These are phyloP conservation scores for Mesoligia furuncula DNA, from an alignment of 2,888 invertebrate species.

Conservation along the genomic window DNA sequence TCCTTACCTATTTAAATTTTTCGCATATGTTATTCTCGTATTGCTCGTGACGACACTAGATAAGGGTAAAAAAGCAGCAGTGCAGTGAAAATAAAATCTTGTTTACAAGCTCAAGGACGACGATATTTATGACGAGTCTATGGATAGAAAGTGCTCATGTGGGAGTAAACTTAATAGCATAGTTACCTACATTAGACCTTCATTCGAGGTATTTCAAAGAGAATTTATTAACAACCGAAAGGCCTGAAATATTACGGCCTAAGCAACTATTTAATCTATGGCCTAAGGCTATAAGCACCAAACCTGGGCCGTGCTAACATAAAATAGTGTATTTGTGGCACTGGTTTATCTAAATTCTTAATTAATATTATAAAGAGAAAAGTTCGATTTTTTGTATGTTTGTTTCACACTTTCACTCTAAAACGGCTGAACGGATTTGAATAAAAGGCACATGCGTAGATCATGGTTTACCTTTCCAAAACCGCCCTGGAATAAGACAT, in stretches of 20 bases:
- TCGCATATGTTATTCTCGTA: background rate
- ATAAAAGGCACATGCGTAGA: too few species aligned
- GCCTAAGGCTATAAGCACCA: background rate
- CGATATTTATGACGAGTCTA: background rate
- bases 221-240: conserved; percentile 19
- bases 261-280: too few species aligned
- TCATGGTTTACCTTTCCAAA: too few species aligned
- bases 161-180: conserved; percentile 16
- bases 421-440: too few species aligned
- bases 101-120: background rate
- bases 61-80: background rate
- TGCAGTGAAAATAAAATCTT: conserved; percentile 1
- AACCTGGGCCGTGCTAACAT: background rate
- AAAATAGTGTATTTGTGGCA: background rate
- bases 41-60: background rate
- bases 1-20: background rate
- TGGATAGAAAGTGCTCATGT: background rate
- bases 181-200: conserved; percentile 10
- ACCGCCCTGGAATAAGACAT: too few species aligned
- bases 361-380: background rate
- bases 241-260: background rate
- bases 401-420: background rate
- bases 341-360: background rate
- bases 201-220: conserved; percentile 1
- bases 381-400: background rate